phyloP scores from a whole-genome alignment of 1,140 invertebrate species.

The Drosophila watanabei region DNA sequence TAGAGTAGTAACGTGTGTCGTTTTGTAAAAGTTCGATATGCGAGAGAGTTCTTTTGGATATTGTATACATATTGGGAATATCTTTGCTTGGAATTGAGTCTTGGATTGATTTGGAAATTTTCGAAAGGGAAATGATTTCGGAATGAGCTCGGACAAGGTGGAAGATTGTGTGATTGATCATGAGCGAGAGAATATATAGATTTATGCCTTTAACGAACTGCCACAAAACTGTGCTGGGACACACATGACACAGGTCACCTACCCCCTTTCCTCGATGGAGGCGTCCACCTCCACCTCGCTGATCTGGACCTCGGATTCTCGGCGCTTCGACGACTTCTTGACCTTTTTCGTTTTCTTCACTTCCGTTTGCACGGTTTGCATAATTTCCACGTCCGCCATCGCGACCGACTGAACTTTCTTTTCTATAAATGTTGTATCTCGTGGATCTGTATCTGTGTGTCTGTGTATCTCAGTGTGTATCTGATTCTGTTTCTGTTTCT shows the following conservation, averaged over 20 bases:
- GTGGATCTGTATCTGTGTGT: constrained; percentile 12
- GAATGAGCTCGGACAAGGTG: constrained; percentile 30
- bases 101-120: constrained; percentile 27
- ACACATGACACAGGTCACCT: constrained; percentile 88
- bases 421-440: constrained; percentile 64
- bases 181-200: constrained; percentile 8
- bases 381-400: constrained; percentile 94
- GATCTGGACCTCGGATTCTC: constrained; percentile 93
- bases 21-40: constrained; percentile 85
- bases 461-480: constrained; percentile 4
- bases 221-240: constrained; percentile 67
- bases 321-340: constrained; percentile 93
- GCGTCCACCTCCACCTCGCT: constrained; percentile 92
- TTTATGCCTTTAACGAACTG: constrained; percentile 57
- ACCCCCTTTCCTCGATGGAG: constrained; percentile 90
- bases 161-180: constrained; percentile 29
- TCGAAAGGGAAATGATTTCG: constrained; percentile 23
- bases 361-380: constrained; percentile 92
- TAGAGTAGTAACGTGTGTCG: constrained; percentile 88
- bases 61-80: constrained; percentile 43
- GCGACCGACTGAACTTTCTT: constrained; percentile 85
- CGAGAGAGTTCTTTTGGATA: constrained; percentile 76
- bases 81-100: constrained; percentile 20
- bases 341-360: constrained; percentile 94
- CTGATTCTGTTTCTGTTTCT: background rate